Evolutionary conservation across 2,113 vertebrate genomes (phyloP).

Genomic region (Prochilodus magdalenae): DNA sequence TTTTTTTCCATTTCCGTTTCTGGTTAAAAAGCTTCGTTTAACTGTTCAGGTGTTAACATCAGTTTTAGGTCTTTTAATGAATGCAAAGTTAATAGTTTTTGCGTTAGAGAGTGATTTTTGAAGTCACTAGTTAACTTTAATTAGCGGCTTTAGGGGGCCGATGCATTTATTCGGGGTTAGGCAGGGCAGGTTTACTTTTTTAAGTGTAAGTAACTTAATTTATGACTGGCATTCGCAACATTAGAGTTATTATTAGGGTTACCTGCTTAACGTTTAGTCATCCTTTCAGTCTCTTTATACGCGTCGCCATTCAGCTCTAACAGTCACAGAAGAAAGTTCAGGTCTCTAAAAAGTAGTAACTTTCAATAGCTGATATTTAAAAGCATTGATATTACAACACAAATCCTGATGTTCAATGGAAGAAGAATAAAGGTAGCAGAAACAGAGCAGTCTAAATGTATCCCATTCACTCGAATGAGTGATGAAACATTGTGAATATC

Average conservation of each 20-base stretch:
- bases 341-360: conserved; percentile 85
- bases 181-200: conserved; percentile 99
- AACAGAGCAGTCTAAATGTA: conserved; percentile 86
- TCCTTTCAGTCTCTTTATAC: conserved; percentile 98
- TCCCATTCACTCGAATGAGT: conserved; percentile 85
- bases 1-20: conserved; percentile 79
- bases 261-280: conserved; percentile 99
- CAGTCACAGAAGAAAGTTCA: conserved; percentile 98
- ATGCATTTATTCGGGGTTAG: conserved; percentile 90
- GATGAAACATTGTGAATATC: conserved; percentile 88
- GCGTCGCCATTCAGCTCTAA: conserved; percentile 95
- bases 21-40: conserved; percentile 90
- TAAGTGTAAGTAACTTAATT: conserved; percentile 97
- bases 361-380: conserved; percentile 89
- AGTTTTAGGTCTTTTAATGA: conserved; percentile 95
- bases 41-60: conserved; percentile 88
- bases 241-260: conserved; percentile 95
- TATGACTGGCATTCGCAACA: conserved; percentile 92
- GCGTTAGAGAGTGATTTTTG: conserved; percentile 83
- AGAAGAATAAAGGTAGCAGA: conserved; percentile 82
- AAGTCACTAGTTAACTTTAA: conserved; percentile 92
- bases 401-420: conserved; percentile 90
- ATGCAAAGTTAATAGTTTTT: conserved; percentile 81
- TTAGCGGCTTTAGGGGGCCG: conserved; percentile 89
- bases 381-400: conserved; percentile 93